These are phyloP conservation scores for Tapirus terrestris DNA, from an alignment of 2,113 vertebrate genomes.

Conservation along the genomic window DNA sequence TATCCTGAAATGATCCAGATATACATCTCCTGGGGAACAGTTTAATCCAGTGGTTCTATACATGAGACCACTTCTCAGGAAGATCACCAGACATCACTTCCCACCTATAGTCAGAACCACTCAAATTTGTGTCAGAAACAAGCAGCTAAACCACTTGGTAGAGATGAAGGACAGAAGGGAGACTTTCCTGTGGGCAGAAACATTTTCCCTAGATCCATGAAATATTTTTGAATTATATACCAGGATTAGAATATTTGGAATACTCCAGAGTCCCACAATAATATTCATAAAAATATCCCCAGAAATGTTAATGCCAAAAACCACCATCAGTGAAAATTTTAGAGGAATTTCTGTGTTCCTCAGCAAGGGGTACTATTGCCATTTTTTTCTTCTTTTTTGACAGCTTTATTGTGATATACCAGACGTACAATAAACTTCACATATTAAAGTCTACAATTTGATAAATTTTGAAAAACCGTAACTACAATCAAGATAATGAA, in stretches of 20 bases:
- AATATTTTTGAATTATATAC: background rate
- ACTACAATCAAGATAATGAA: background rate
- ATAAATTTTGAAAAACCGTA: background rate
- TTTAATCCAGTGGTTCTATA: background rate
- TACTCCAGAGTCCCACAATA: background rate
- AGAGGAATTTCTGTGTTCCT: background rate
- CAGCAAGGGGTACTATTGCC: fast-evolving
- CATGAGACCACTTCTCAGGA: background rate
- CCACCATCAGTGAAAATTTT: background rate
- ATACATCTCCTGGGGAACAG: background rate
- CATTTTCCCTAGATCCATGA: background rate
- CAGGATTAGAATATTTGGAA: background rate
- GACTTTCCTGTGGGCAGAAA: background rate
- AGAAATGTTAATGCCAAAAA: background rate
- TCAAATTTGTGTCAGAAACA: background rate
- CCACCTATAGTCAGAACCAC: background rate
- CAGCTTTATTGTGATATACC: background rate
- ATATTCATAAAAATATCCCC: background rate
- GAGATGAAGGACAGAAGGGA: background rate
- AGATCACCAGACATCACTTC: background rate
- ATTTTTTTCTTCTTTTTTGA: background rate
- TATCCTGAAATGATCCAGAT: background rate
- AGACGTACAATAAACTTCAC: background rate
- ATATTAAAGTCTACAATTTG: background rate
- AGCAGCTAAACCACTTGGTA: background rate